Evolutionary conservation across 2,888 invertebrate genomes (phyloP), one percentile per base, ranked within the genome.

Genomic region (Tromatobia lineatoria): DNA sequence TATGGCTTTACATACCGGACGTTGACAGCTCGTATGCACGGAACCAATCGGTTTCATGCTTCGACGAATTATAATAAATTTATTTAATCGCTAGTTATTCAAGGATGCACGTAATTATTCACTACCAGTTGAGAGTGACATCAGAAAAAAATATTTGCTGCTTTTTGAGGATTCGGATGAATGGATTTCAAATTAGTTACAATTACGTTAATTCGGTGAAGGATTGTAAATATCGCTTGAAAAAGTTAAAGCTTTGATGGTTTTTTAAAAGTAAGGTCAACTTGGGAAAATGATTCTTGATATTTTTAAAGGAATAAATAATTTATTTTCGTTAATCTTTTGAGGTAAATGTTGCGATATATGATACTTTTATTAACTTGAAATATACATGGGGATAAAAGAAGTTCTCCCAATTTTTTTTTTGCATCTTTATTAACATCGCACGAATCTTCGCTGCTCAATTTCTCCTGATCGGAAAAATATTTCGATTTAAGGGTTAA

Each of bases 21-120:
- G 69, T 50, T 70, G 78, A 78, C 78, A 61, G 70, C 61, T 38
- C 34, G 34, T 38, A 50, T 52, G 15, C 70, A 45, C 69, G 15
- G 23, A 54, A 67, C 20, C 20, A n/a, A 42, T 57, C 25, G 75
- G 20, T 47, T 66, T 66, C 38, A 25, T 61, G 34, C 59, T 15
- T 61, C 34, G 10, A 7, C 8, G 29, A 61, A 61, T 61, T 61
- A 57, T 25, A 57, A 47, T 50, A 38, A 45, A 66, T 38, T 13
- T 67, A 45, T 67, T 67, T 57, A 42, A 42, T 38, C 20, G 15
- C 23, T 42, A 6, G 15, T n/a, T 34, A 61, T 34, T 34, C 59
- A n/a, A 61, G 8, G 8, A 10, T 29, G 15, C 15, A 29, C 4
- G 34, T 2, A 2, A 34, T 61, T 61, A n/a, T 29, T 34, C 8